Evolutionary conservation across 2,113 vertebrate genomes (phyloP).

Genomic region (Tonatia bakeri): DNA sequence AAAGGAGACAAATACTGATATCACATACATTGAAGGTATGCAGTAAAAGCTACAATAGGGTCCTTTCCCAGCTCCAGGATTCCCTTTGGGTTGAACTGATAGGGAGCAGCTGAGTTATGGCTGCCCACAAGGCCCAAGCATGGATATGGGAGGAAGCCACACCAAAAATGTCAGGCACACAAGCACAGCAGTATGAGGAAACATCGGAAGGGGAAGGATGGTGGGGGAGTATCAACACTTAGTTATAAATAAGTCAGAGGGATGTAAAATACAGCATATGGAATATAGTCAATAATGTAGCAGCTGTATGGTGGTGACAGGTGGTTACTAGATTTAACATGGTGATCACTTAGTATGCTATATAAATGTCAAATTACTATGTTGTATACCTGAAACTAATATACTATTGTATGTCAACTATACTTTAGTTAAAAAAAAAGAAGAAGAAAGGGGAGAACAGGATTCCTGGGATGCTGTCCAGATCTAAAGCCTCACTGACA

Average conservation of each 20-base stretch:
- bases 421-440: background rate
- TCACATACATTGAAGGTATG: background rate
- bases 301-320: no score
- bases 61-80: background rate
- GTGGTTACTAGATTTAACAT: background rate
- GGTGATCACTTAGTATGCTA: background rate
- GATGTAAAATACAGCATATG: background rate
- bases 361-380: background rate
- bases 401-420: background rate
- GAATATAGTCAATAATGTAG: background rate
- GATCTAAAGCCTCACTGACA: background rate
- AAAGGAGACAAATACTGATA: background rate
- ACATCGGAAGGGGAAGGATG: background rate
- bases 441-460: background rate
- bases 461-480: background rate
- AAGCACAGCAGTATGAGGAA: no score
- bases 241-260: background rate
- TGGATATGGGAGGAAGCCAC: background rate
- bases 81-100: background rate
- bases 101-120: background rate
- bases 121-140: background rate
- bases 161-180: rapidly evolving
- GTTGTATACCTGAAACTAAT: background rate
- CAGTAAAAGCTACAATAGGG: background rate
- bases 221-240: background rate